A percentile compares a stretch with the other conserved stretches of the same genome.
These are phyloP conservation scores for Volucella zonaria DNA, from an alignment of 2,888 invertebrate genomes.

Conservation along the genomic window DNA sequence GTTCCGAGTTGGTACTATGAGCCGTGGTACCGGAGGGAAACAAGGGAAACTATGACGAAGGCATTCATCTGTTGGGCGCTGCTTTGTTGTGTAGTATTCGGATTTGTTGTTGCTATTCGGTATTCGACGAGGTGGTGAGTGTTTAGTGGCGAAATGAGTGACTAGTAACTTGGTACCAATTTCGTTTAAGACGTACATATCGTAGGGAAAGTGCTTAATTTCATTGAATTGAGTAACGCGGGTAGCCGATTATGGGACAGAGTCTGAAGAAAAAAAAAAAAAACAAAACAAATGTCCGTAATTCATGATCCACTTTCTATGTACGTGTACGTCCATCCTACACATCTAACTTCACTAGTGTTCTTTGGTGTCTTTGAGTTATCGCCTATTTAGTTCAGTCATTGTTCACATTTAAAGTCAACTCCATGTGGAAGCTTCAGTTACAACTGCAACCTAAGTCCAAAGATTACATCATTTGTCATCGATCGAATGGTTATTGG, in stretches of 20 bases:
- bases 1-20: constrained; percentile 23
- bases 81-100: constrained; percentile 51
- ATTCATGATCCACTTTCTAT: too few relatives aligned
- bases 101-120: constrained; percentile 32
- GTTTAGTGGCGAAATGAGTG: constrained; percentile 49
- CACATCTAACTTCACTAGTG: background rate
- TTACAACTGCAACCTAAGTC: background rate
- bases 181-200: constrained; percentile 52
- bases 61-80: constrained; percentile 47
- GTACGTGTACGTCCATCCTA: too few relatives aligned
- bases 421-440: constrained; percentile 17
- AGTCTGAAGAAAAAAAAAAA: background rate
- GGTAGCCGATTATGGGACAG: constrained; percentile 28
- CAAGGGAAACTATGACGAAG: constrained; percentile 59
- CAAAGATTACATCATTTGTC: constrained; percentile 40
- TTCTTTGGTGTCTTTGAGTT: background rate
- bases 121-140: background rate
- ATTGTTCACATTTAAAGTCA: background rate
- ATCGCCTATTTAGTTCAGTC: background rate
- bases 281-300: background rate
- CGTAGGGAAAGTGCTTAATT: constrained; percentile 57
- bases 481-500: constrained; percentile 27
- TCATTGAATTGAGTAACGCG: constrained; percentile 54
- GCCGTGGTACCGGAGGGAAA: constrained; percentile 36
- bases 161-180: constrained; percentile 45